Base-by-base conservation (phyloP, 2,113 vertebrate species). In the Vireo altiloquus region DNA sequence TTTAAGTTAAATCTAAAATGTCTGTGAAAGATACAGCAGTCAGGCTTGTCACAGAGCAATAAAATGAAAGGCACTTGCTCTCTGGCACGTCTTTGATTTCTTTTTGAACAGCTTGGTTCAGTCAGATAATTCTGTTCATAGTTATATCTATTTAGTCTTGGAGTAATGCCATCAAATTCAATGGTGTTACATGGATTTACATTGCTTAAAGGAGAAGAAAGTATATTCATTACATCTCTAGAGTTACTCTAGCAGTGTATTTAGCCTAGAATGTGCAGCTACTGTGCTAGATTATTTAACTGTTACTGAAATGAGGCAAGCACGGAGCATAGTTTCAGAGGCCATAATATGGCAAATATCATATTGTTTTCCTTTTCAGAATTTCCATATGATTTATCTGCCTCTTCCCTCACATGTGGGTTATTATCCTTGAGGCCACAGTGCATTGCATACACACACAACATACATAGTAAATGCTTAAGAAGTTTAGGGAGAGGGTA, bases 111-210 rank as follows among this genome's bases (percentile, higher is more conserved):
- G 92, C 90, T 95, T 92, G 90, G 47, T 90, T 95, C 63, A 96
- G 86, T 94, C 92, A 92, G 90, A 88, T 75, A 78, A 95, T 96
- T 96, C 90, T 94, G 80, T 84, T 94, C 88, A 57, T 93, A 94
- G 76, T 93, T 95, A 57, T 35, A 93, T 76, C 84, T 92, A 75
- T 94, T 93, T 93, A 93, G 64, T 90, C 72, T 95, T 96, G 93
- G 93, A 94, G 40, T 49, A 82, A 66, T 75, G 89, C 82, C 92
- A 90, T 30, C 54, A 81, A 78, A 84, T 68, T 92, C 77, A 84
- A 6, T 86, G 75, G 70, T 88, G 77, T 91, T 88, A 44, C 56
- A 82, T 80, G 82, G 82, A 88, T 90, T 96, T 94, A 92, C 61
- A 81, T 35, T 76, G 53, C 82, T 95, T 92, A 91, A 95, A 92